These are phyloP conservation scores for Propithecus coquereli DNA, from an alignment of 2,113 vertebrate species.

Conservation along the genomic window DNA sequence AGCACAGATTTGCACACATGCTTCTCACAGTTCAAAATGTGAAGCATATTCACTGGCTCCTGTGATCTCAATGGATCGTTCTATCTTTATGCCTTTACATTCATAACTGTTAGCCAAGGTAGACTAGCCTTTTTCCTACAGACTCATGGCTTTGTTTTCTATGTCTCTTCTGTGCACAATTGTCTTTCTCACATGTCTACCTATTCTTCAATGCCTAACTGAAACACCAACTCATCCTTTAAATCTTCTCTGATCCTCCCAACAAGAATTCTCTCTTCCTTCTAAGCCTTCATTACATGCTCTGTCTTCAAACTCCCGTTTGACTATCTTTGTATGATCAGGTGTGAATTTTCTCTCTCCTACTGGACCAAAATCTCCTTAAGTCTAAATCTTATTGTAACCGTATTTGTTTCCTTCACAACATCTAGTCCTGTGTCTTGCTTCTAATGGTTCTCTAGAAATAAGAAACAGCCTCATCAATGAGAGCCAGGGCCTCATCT, in stretches of 20 bases:
- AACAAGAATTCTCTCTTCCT: neutral
- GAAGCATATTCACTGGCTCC: neutral
- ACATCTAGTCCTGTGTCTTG: neutral
- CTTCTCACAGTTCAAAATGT: neutral
- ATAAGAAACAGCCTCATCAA: neutral
- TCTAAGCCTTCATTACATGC: neutral
- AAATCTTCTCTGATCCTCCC: neutral
- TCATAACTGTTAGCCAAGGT: neutral
- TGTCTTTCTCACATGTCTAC: neutral
- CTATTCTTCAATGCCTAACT: neutral
- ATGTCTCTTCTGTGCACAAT: neutral
- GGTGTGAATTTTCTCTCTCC: neutral
- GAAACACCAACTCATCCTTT: neutral
- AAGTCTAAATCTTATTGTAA: neutral
- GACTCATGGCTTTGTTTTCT: neutral
- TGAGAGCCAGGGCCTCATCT: neutral
- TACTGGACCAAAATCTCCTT: neutral
- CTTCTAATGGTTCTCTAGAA: neutral
- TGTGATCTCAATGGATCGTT: neutral
- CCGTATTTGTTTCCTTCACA: neutral
- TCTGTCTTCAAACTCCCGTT: neutral
- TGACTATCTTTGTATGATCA: neutral
- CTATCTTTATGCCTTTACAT: neutral
- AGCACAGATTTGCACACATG: neutral
- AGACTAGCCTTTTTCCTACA: neutral